These are phyloP conservation scores for Synanthedon myopaeformis DNA, from an alignment of 2,888 invertebrate genomes.

Conservation along the genomic window DNA sequence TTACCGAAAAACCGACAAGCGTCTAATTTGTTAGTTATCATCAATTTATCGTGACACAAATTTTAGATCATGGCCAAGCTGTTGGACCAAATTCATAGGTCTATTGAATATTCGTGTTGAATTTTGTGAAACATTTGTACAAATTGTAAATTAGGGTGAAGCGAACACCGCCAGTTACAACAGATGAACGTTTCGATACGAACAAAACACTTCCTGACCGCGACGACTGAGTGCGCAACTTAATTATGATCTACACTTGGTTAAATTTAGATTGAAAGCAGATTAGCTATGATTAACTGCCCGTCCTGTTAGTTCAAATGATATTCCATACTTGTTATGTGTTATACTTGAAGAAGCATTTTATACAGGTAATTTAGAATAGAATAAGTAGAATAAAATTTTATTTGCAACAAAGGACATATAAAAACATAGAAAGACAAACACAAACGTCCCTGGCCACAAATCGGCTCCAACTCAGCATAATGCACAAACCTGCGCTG, in stretches of 20 bases:
- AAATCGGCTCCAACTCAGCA: no score
- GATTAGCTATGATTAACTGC: slow-evolving; percentile 54
- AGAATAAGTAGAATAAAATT: no score
- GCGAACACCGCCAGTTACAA: slow-evolving; percentile 14
- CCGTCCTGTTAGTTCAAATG: slow-evolving; percentile 28
- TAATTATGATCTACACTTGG: slow-evolving; percentile 56
- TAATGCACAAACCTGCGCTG: no score
- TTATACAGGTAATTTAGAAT: no score
- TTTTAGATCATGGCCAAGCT: no score
- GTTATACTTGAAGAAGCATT: slow-evolving; percentile 7
- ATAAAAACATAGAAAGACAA: no score
- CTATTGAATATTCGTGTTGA: not conserved
- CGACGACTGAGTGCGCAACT: slow-evolving; percentile 40
- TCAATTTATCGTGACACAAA: no score
- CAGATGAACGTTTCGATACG: slow-evolving; percentile 44
- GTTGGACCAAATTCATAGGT: no score
- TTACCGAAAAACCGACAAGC: no score
- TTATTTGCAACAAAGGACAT: no score
- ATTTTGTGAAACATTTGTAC: not conserved
- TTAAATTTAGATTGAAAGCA: slow-evolving; percentile 43
- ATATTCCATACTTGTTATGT: slow-evolving; percentile 15
- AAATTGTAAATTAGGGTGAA: not conserved
- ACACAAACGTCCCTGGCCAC: no score
- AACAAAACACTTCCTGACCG: slow-evolving; percentile 56
- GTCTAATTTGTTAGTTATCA: no score